Evolutionary conservation across 1,140 invertebrate species (phyloP).

Genomic region (Tyrophagus putrescentiae): DNA sequence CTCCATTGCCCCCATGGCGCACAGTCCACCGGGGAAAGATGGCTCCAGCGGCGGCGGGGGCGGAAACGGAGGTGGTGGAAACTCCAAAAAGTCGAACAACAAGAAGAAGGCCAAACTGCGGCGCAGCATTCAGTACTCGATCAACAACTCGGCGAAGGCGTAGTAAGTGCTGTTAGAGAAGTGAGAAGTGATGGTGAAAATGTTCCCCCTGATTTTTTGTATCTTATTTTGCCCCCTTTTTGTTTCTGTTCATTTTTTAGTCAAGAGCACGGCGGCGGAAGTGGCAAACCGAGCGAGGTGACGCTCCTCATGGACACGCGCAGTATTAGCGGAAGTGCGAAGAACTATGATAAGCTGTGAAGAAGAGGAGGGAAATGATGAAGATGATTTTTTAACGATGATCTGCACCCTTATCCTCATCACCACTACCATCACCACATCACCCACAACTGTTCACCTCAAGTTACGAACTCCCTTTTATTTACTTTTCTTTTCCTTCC

Average conservation of each 20-base stretch:
- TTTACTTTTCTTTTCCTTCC: too few species aligned
- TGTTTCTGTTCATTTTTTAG: background rate
- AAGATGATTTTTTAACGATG: too few species aligned
- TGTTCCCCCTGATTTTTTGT: too few species aligned
- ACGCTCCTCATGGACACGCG: conserved; percentile 4
- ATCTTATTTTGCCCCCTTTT: background rate
- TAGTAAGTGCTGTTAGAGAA: too few species aligned
- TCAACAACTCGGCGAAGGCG: background rate
- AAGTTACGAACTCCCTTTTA: too few species aligned
- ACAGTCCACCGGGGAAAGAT: background rate
- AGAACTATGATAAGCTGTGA: conserved; percentile 16
- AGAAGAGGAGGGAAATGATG: too few species aligned
- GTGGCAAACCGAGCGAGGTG: conserved; percentile 1
- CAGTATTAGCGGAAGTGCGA: conserved; percentile 2
- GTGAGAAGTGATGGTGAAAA: too few species aligned
- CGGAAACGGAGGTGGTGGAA: background rate
- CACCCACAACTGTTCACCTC: too few species aligned
- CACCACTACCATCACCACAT: too few species aligned
- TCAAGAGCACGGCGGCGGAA: conserved; percentile 1
- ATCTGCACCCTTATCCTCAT: too few species aligned
- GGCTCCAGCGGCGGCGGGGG: background rate
- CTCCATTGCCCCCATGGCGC: conserved; percentile 72
- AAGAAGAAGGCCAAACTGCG: background rate
- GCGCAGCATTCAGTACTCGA: conserved; percentile 9
- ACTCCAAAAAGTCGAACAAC: conserved; percentile 10